Base-by-base conservation (phyloP, 1,140 invertebrate genomes). In the Wiebesia pumilae region DNA sequence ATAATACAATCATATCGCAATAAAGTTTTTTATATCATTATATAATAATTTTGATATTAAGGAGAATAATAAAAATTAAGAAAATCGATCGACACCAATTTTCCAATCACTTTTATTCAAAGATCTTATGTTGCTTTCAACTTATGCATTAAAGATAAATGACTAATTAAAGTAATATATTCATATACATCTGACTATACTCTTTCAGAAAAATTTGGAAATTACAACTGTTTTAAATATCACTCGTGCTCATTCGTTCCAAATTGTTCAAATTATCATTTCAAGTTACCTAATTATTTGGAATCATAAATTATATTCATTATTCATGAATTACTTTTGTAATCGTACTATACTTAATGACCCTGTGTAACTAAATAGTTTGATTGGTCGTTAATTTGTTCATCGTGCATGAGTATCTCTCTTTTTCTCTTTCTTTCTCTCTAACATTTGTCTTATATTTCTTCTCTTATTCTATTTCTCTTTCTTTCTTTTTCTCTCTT, bases 401-500 rank as follows among this genome's bases (percentile, higher is more conserved):
- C 2, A 24, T 62, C 21, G 24, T 62, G 58, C 58, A 62, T 62
- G 58, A 14, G 24, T 27, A 62, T 75, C 21, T 43, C 38, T 43
- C 38, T 43, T 24, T 43, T n/a, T 43, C 38, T 43, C 10, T 75
- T 21, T 27, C 40, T 75, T n/a, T 43, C 21, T 24, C 62, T 30
- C 35, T 73, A 12, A 24, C 38, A 73, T n/a, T 43, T 43, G 21
- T 16, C 2, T n/a, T 43, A 12, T 75, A 35, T 43, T 21, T 43
- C 7, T 43, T 14, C 10, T 43, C 27, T 83, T 1, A 30, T n/a
- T 75, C 21, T 75, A 1, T 43, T 75, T 75, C 71, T n/a, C 19
- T 62, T 16, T 78, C 62, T 84, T 73, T 83, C 35, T 40, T 51
- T 73, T 62, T 83, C 69, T 84, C 43, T 71, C 71, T 80, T 83